Evolutionary conservation across 1,140 invertebrate genomes (phyloP).

Genomic region (Colletes latitarsis): DNA sequence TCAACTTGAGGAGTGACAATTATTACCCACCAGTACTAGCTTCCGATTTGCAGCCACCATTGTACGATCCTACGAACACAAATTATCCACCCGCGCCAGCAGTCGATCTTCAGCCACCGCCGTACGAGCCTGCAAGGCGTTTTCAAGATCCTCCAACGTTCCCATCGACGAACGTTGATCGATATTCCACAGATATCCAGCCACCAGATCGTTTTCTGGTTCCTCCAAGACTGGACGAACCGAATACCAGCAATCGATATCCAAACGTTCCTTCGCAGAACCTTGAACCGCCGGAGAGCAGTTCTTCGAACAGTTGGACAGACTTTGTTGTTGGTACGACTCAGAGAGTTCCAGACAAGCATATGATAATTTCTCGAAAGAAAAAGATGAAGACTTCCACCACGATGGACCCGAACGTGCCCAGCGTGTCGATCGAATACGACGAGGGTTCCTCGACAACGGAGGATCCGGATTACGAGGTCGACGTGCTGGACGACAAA

Average conservation of each 20-base stretch:
- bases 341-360: neutral
- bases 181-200: neutral
- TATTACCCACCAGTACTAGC: neutral
- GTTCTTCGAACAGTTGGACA: neutral
- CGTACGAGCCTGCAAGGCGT: neutral
- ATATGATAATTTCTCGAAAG: neutral
- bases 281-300: neutral
- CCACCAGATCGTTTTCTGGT: neutral
- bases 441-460: slow-evolving; percentile 22
- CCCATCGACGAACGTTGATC: neutral
- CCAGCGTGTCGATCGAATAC: slow-evolving; percentile 60
- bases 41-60: neutral
- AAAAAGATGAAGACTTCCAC: neutral
- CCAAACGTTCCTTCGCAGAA: neutral
- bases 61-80: neutral
- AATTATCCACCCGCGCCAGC: neutral
- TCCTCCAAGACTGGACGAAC: neutral
- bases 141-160: neutral
- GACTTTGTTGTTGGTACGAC: neutral
- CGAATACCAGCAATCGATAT: neutral
- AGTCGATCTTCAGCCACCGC: neutral
- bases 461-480: slow-evolving; percentile 38
- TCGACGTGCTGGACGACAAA: slow-evolving; percentile 67
- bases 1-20: neutral
- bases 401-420: slow-evolving; percentile 43